These are phyloP conservation scores for Erythrocercus mccallii DNA, from an alignment of 2,113 vertebrate species.

Conservation along the genomic window DNA sequence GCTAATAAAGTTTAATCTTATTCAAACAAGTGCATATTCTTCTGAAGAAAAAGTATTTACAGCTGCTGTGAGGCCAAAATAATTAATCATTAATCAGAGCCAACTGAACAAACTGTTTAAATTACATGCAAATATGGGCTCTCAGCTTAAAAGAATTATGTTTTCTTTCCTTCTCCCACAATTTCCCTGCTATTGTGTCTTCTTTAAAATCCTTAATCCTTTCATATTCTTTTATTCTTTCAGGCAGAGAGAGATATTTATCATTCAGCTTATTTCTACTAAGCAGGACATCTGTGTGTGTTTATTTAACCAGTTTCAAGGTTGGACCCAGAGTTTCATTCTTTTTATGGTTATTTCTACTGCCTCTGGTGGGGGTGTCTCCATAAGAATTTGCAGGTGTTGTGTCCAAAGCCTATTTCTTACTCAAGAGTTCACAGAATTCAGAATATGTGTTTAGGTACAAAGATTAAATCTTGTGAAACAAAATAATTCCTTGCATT, in stretches of 20 bases:
- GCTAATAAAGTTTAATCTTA: not conserved
- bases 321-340: not conserved
- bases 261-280: not conserved
- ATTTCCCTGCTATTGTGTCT: not conserved
- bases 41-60: not conserved
- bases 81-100: not conserved
- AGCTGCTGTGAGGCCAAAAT: not conserved
- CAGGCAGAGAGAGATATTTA: not conserved
- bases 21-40: not conserved
- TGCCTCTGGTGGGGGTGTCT: not conserved
- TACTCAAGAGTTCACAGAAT: not conserved
- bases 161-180: not conserved
- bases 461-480: not conserved
- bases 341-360: not conserved
- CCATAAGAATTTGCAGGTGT: not conserved
- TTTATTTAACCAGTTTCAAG: slow-evolving; percentile 24
- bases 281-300: not conserved
- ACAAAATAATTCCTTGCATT: not conserved
- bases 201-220: not conserved
- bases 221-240: not conserved
- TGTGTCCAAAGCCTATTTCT: not conserved
- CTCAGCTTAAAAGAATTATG: not conserved
- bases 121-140: not conserved
- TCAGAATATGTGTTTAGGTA: not conserved
- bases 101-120: slow-evolving; percentile 3